Percentiles rank a stretch among this genome's conserved stretches.
phyloP scores from a whole-genome alignment of 2,113 vertebrate genomes.

The Panthera tigris region DNA sequence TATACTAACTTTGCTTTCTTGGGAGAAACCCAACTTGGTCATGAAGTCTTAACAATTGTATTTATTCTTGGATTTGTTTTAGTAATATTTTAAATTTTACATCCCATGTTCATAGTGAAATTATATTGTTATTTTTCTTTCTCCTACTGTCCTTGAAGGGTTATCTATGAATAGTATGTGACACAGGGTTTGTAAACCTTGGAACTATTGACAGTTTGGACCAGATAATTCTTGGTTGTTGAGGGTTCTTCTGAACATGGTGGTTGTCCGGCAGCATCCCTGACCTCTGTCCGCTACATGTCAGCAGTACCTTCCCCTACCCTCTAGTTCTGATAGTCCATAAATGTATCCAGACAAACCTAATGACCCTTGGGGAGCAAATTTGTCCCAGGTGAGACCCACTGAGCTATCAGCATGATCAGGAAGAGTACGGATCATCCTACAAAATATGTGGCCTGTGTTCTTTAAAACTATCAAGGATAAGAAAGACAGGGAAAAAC shows the following conservation, averaged over 20 bases:
- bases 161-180: background rate
- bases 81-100: background rate
- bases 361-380: background rate
- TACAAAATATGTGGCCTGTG: background rate
- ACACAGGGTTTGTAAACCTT: background rate
- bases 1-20: background rate
- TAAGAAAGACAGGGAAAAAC: background rate
- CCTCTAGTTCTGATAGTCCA: background rate
- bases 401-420: background rate
- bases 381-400: background rate
- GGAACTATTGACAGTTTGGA: background rate
- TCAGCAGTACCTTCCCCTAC: accelerated
- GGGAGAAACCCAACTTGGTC: background rate
- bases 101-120: background rate
- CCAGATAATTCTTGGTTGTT: background rate
- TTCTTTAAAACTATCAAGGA: background rate
- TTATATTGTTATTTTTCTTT: background rate
- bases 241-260: background rate
- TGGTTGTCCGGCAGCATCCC: background rate
- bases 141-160: background rate
- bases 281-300: background rate
- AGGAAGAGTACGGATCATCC: background rate
- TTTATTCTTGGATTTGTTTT: conserved; percentile 5
- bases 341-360: background rate
- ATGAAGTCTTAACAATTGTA: background rate